phyloP scores from a whole-genome alignment of 2,888 invertebrate species.

The Tipula unca region DNA sequence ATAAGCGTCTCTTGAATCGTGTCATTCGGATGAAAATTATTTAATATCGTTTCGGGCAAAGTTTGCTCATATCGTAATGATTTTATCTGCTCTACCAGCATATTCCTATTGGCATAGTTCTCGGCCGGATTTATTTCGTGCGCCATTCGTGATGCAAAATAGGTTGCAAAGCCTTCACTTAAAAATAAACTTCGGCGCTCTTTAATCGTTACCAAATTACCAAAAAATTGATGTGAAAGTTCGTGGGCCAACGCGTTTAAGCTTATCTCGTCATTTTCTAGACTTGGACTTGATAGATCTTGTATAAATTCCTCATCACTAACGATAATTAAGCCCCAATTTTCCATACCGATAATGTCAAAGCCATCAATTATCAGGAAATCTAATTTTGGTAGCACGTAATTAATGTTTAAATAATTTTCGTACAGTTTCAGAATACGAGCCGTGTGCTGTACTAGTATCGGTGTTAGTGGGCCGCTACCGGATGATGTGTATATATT shows the following conservation, averaged over 20 bases:
- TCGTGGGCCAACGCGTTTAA: background rate
- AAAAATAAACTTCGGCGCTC: background rate
- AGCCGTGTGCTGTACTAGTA: constrained; percentile 66
- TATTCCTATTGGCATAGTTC: background rate
- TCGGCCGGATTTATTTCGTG: background rate
- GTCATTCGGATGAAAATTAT: background rate
- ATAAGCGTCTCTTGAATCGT: background rate
- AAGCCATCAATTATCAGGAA: constrained; percentile 84
- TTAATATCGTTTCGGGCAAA: background rate
- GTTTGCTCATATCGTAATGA: background rate
- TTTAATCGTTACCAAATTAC: background rate
- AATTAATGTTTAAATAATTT: constrained; percentile 62
- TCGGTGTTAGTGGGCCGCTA: constrained; percentile 30
- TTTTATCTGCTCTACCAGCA: background rate
- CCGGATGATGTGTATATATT: background rate
- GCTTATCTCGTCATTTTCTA: background rate
- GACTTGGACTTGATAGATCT: background rate
- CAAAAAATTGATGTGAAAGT: constrained; percentile 8
- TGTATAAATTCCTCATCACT: constrained; percentile 21
- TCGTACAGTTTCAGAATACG: constrained; percentile 59
- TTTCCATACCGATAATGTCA: constrained; percentile 82
- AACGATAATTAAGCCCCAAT: constrained; percentile 78
- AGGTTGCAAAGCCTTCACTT: background rate
- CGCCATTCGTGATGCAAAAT: background rate
- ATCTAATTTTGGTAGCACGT: constrained; percentile 72